Percentiles rank a stretch among this genome's conserved stretches.
Conservation (phyloP, 1,140 invertebrate species). For the Calliphora vicina region DNA sequence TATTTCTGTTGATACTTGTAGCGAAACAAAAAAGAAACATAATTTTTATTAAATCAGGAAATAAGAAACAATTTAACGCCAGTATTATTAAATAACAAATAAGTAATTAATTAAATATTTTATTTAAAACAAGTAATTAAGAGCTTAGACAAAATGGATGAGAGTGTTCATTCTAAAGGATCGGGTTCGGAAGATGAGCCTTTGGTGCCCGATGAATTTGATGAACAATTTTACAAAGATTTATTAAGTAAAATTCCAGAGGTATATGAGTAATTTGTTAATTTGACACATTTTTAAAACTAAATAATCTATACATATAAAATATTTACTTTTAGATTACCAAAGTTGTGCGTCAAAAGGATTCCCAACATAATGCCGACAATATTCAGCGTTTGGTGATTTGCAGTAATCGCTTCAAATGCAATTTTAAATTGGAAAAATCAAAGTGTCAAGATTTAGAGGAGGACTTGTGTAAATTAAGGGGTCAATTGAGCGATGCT, state of each 20-base stretch:
- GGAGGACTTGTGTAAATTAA: conserved; percentile 46
- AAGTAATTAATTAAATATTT: neutral
- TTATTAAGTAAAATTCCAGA: conserved; percentile 57
- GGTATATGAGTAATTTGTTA: conserved; percentile 38
- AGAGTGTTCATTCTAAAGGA: conserved; percentile 43
- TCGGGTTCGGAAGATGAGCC: conserved; percentile 61
- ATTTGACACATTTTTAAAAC: too few species aligned
- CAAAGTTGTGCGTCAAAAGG: conserved; percentile 58
- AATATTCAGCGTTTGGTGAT: conserved; percentile 59
- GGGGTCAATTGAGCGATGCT: conserved; percentile 48
- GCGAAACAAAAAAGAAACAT: neutral
- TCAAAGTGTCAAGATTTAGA: conserved; percentile 48
- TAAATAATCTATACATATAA: too few species aligned
- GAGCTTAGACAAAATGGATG: neutral
- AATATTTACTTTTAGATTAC: conserved; percentile 45
- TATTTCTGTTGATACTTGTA: too few species aligned
- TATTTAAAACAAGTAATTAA: neutral
- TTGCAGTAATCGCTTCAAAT: conserved; percentile 55
- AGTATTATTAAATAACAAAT: neutral
- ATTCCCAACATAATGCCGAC: conserved; percentile 59
- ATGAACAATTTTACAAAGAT: conserved; percentile 56
- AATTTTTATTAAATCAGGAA: neutral
- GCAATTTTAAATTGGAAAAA: conserved; percentile 50
- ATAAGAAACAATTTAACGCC: neutral
- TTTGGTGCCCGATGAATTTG: conserved; percentile 57